Evolutionary conservation across 2,888 invertebrate genomes (phyloP).

Genomic region (Hoplodrina ambigua): DNA sequence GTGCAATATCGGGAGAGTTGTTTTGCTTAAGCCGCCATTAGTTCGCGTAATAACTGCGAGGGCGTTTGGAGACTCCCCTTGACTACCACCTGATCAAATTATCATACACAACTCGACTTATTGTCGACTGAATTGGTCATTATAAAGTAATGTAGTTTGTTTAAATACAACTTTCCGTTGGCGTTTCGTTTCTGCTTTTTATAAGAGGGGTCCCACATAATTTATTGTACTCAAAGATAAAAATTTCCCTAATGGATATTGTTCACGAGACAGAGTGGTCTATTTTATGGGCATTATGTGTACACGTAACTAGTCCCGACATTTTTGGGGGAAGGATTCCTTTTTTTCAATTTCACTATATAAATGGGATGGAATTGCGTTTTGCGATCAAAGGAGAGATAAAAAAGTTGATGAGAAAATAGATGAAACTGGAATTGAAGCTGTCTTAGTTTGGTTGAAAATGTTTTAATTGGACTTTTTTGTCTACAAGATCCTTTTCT

Average conservation of each 20-base stretch:
- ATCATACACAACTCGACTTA: constrained; percentile 81
- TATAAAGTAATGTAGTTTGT: constrained; percentile 86
- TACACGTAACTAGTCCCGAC: constrained; percentile 59
- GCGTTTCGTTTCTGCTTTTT: constrained; percentile 72
- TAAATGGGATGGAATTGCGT: constrained; percentile 55
- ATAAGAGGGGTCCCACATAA: constrained; percentile 78
- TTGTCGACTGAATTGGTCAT: constrained; percentile 82
- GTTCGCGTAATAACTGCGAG: constrained; percentile 80
- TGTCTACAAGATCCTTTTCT: constrained; percentile 12
- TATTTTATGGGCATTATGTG: constrained; percentile 75
- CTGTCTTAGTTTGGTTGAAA: constrained; percentile 40
- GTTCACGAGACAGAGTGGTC: constrained; percentile 80
- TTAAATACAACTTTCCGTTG: constrained; percentile 84
- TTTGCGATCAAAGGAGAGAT: constrained; percentile 57
- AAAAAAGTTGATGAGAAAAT: constrained; percentile 61
- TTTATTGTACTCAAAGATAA: constrained; percentile 86
- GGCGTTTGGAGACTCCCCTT: constrained; percentile 65
- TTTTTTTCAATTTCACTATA: constrained; percentile 60
- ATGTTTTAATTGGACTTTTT: constrained; percentile 50
- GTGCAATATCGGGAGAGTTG: constrained; percentile 79
- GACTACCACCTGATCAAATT: constrained; percentile 83
- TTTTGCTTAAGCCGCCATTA: constrained; percentile 85
- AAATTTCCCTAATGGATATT: constrained; percentile 84
- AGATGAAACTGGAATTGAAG: constrained; percentile 49
- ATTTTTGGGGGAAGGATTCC: constrained; percentile 54